Evolutionary conservation across 2,797 vertebrate species (phyloP).

Genomic region (Cuniculus paca): DNA sequence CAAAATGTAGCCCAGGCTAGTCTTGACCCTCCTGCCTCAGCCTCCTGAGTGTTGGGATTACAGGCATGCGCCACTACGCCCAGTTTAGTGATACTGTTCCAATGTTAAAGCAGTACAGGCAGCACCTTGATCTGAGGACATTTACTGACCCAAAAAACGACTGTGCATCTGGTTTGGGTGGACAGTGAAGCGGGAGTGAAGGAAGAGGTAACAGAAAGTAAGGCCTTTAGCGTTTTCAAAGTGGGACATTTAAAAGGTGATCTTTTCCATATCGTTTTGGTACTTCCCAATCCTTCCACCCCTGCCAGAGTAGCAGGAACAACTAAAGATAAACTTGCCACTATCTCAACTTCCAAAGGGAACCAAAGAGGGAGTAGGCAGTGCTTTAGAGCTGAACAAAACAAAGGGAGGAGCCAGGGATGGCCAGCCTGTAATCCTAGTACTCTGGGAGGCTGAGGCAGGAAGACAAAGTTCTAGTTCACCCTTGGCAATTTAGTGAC

Average conservation of each 20-base stretch:
- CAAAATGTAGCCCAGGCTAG: too few species aligned
- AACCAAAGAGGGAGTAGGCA: not conserved
- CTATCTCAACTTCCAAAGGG: not conserved
- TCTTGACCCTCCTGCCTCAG: too few species aligned
- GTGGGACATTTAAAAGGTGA: constrained; percentile 6
- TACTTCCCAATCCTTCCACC: not conserved
- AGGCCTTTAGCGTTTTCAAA: not conserved
- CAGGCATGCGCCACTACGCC: too few species aligned
- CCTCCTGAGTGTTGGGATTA: too few species aligned
- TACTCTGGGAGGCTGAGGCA: not conserved
- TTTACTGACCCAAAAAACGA: not conserved
- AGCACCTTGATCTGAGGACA: not conserved
- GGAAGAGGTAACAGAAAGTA: not conserved
- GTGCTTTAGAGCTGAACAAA: not conserved
- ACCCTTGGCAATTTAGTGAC: not conserved
- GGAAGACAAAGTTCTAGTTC: not conserved
- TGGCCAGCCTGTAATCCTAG: not conserved
- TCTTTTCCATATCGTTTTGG: not conserved
- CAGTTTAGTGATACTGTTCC: not conserved
- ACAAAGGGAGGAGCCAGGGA: not conserved
- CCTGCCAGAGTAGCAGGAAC: not conserved
- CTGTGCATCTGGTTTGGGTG: not conserved
- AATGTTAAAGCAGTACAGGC: not conserved
- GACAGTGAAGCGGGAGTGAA: not conserved
- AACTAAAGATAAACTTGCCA: not conserved